Evolutionary conservation across 2,797 vertebrate species (phyloP).

Genomic region (Myotis daubentonii): DNA sequence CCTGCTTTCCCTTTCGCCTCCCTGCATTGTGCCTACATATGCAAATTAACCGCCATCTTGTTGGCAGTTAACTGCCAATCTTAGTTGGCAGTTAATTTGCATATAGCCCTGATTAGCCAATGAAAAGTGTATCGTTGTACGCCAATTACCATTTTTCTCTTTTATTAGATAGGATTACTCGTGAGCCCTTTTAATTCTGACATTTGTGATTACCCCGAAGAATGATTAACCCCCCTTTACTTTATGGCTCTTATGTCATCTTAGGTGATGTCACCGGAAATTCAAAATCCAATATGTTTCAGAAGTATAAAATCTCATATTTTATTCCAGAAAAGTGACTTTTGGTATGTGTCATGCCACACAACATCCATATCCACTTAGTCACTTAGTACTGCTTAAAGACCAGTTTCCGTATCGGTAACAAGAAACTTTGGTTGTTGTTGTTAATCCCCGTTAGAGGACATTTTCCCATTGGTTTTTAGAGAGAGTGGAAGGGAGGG

Average conservation of each 20-base stretch:
- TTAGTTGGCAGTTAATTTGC: too few relatives aligned
- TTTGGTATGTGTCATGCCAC: neutral
- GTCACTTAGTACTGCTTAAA: neutral
- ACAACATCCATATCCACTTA: neutral
- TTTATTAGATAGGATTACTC: too few relatives aligned
- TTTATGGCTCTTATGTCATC: neutral
- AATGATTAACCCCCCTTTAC: neutral
- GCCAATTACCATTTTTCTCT: too few relatives aligned
- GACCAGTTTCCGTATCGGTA: neutral
- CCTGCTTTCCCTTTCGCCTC: too few relatives aligned
- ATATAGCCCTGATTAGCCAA: too few relatives aligned
- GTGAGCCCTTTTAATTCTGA: neutral
- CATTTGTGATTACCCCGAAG: neutral
- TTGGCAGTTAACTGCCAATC: too few relatives aligned
- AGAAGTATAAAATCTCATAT: neutral
- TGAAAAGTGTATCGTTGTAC: too few relatives aligned
- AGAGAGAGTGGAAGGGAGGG: too few relatives aligned
- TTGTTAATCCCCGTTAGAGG: too few relatives aligned
- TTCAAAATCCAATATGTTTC: constrained; percentile 11
- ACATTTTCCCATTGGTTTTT: too few relatives aligned
- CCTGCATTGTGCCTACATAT: too few relatives aligned
- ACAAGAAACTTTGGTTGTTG: neutral
- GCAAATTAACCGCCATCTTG: too few relatives aligned
- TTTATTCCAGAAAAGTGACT: neutral
- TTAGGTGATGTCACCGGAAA: neutral